Evolutionary conservation across 2,797 vertebrate species (phyloP).

Genomic region (Sparidentex hasta): DNA sequence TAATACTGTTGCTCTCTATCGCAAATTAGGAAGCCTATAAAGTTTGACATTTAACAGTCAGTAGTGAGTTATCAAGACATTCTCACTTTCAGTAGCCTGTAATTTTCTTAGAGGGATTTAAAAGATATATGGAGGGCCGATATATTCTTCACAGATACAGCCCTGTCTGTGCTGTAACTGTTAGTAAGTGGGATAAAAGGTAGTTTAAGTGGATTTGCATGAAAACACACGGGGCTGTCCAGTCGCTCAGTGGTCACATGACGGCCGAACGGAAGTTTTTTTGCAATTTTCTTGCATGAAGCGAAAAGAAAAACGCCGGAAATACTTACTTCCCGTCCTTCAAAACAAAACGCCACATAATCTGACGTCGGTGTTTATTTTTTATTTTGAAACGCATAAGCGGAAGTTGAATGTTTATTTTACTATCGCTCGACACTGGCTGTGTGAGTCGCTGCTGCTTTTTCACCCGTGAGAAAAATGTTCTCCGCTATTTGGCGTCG

Average conservation of each 20-base stretch:
- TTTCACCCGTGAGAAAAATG: constrained; percentile 60
- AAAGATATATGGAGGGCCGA: no score
- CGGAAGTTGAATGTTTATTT: rapidly evolving
- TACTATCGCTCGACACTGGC: rapidly evolving
- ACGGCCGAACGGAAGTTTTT: constrained; percentile 63
- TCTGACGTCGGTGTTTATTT: rapidly evolving
- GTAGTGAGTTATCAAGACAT: no score
- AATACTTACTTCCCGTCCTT: rapidly evolving
- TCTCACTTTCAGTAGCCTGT: no score
- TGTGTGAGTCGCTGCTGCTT: not conserved
- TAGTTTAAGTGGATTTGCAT: constrained; percentile 9
- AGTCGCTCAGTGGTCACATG: constrained; percentile 70
- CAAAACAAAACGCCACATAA: not conserved
- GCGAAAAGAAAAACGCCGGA: not conserved
- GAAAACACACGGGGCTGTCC: constrained; percentile 22
- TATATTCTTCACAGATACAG: not conserved
- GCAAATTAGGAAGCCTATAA: no score
- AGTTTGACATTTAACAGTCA: no score
- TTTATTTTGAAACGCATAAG: constrained; percentile 33
- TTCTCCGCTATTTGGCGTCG: constrained; percentile 48
- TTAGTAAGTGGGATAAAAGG: not conserved
- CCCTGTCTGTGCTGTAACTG: not conserved
- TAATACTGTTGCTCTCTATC: no score
- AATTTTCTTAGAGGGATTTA: no score
- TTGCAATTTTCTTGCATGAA: not conserved